A percentile compares a stretch with the other conserved stretches of the same genome.
Evolutionary conservation across 2,797 vertebrate genomes (phyloP).

Genomic region (Melanotaenia boesemani): DNA sequence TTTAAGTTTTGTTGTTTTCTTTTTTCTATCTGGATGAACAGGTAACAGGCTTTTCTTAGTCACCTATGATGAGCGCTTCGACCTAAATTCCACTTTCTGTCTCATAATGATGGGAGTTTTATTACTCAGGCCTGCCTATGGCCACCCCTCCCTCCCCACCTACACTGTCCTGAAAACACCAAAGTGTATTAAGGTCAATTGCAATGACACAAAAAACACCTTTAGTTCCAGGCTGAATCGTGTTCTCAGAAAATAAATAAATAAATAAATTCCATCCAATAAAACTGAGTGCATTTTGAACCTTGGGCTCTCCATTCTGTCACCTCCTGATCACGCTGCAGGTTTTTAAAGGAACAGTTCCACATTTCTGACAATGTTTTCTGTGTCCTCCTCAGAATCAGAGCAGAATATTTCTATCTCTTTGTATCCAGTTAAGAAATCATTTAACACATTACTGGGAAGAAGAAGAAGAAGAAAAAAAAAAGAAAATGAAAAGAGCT

Average conservation of each 20-base stretch:
- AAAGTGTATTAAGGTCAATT: conserved; percentile 72
- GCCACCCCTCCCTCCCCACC: neutral
- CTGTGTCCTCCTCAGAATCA: neutral
- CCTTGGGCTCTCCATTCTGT: conserved; percentile 18
- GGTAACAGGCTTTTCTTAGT: neutral
- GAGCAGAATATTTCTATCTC: neutral
- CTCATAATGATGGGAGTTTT: conserved; percentile 12
- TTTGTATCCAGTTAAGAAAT: neutral
- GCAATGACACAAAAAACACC: conserved; percentile 64
- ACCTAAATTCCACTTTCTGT: conserved; percentile 51
- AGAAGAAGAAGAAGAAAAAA: no score
- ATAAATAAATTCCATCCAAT: conserved; percentile 53
- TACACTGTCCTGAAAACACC: conserved; percentile 49
- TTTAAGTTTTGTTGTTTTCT: no score
- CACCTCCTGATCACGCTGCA: conserved; percentile 7
- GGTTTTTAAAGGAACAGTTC: conserved; percentile 41
- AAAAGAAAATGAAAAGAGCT: neutral
- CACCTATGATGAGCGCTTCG: conserved; percentile 22
- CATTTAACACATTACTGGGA: no score
- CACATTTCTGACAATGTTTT: conserved; percentile 20
- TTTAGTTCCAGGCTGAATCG: conserved; percentile 59
- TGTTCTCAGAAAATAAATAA: conserved; percentile 40
- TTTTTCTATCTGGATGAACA: neutral
- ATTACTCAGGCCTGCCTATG: conserved; percentile 1
- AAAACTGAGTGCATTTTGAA: conserved; percentile 67